Base-by-base conservation (phyloP, 2,797 vertebrate species). In the Gouania willdenowi region DNA sequence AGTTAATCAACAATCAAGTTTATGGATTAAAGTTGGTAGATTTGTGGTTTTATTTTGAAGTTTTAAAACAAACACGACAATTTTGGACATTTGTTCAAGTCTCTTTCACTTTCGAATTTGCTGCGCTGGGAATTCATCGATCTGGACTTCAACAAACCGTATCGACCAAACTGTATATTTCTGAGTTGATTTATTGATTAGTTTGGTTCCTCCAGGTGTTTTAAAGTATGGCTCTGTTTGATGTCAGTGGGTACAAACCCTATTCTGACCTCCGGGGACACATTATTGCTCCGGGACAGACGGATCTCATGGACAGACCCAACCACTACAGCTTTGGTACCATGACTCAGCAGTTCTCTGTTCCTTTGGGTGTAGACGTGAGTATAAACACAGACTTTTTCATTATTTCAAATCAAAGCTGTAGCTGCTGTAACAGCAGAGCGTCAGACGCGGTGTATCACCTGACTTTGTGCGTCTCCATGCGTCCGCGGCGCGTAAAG, bases 141-240 rank as follows among this genome's bases (percentile, higher is more conserved):
- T n/a, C n/a, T n/a, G n/a, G n/a, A n/a, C n/a, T n/a, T n/a, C n/a
- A n/a, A n/a, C n/a, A n/a, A n/a, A n/a, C n/a, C n/a, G n/a, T n/a
- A n/a, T n/a, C n/a, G n/a, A n/a, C n/a, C n/a, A n/a, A n/a, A n/a
- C n/a, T n/a, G n/a, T n/a, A n/a, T n/a, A n/a, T n/a, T n/a, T n/a
- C n/a, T n/a, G n/a, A n/a, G n/a, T n/a, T n/a, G n/a, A n/a, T n/a
- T n/a, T n/a, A n/a, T n/a, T n/a, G n/a, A n/a, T n/a, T n/a, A n/a
- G n/a, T n/a, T n/a, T n/a, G n/a, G n/a, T n/a, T n/a, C n/a, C n/a
- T n/a, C n/a, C n/a, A n/a, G n/a, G 2, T 22, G 15, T 12, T 2
- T 34, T 3, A 13, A 7, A 21, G 0, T 2, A 92, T 92, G 91
- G 91, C 91, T 21, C 80, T 92, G 5, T 31, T 74, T 2, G 84